Evolutionary conservation across 2,888 invertebrate genomes (phyloP).

Genomic region (Lycocerus yunnanus): DNA sequence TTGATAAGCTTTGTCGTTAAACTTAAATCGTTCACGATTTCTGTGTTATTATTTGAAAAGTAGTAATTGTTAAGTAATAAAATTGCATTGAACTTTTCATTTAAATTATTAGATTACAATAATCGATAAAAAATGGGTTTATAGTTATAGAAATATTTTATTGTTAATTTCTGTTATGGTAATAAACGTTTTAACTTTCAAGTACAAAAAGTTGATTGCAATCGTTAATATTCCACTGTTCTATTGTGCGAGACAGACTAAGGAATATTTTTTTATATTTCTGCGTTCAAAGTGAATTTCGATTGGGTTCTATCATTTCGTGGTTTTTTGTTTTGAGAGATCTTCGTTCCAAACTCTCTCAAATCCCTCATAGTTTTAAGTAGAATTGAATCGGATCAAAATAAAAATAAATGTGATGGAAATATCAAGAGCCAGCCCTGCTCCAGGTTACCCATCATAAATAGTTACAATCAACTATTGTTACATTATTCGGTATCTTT

Average conservation of each 20-base stretch:
- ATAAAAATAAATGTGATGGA: too few relatives aligned
- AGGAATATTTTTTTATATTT: background rate
- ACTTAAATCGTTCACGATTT: constrained; percentile 1
- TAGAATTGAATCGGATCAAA: too few relatives aligned
- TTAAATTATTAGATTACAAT: constrained; percentile 5
- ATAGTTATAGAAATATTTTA: background rate
- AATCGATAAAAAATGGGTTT: background rate
- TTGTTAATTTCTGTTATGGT: background rate
- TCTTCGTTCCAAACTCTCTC: too few relatives aligned
- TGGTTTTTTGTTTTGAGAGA: background rate
- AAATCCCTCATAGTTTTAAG: too few relatives aligned
- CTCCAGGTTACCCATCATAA: too few relatives aligned
- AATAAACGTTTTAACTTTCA: background rate
- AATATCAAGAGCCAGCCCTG: too few relatives aligned
- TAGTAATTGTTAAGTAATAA: constrained; percentile 6
- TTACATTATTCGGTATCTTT: too few relatives aligned
- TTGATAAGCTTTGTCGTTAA: background rate
- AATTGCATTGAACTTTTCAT: constrained; percentile 6
- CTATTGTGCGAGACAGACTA: background rate
- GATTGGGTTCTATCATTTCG: too few relatives aligned
- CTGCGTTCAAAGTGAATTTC: background rate
- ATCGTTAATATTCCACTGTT: background rate
- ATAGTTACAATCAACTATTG: too few relatives aligned
- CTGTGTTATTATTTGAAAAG: background rate
- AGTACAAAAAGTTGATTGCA: background rate